Evolutionary conservation across 2,113 vertebrate genomes (phyloP).

Genomic region (Barbus barbus): DNA sequence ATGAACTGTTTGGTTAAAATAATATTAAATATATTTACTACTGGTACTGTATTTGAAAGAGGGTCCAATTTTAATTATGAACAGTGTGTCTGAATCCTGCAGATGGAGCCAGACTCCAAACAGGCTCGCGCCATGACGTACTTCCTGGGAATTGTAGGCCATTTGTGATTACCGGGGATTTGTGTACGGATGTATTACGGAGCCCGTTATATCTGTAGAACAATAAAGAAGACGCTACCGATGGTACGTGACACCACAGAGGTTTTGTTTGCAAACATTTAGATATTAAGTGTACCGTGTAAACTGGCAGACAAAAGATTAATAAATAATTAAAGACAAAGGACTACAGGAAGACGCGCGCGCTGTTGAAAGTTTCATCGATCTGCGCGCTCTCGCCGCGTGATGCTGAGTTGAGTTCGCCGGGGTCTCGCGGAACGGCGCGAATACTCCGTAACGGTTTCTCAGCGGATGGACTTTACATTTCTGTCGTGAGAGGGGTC

Average conservation of each 20-base stretch:
- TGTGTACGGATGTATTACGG: slow-evolving; percentile 23
- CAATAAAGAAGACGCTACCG: slow-evolving; percentile 5
- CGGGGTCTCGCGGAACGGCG: slow-evolving; percentile 23
- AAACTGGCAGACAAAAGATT: not conserved
- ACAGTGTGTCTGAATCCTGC: not conserved
- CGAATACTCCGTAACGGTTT: slow-evolving; percentile 2
- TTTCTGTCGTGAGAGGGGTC: not conserved
- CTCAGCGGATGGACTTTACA: not conserved
- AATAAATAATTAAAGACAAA: not conserved
- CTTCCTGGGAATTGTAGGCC: slow-evolving; percentile 73
- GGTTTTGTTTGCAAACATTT: not conserved
- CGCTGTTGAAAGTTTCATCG: slow-evolving; percentile 47
- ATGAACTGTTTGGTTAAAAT: too few species aligned
- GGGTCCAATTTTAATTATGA: not conserved
- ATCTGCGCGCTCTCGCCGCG: slow-evolving; percentile 17
- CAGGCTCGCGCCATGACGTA: slow-evolving; percentile 68
- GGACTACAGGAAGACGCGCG: slow-evolving; percentile 12
- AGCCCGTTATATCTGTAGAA: not conserved
- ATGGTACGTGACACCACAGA: not conserved
- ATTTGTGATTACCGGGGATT: slow-evolving; percentile 64
- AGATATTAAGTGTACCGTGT: not conserved
- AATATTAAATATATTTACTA: too few species aligned
- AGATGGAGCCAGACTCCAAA: slow-evolving; percentile 58
- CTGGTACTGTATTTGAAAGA: not conserved
- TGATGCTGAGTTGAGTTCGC: slow-evolving; percentile 21